These are phyloP conservation scores for Agelaius tricolor DNA, from an alignment of 2,113 vertebrate genomes.

Conservation along the genomic window DNA sequence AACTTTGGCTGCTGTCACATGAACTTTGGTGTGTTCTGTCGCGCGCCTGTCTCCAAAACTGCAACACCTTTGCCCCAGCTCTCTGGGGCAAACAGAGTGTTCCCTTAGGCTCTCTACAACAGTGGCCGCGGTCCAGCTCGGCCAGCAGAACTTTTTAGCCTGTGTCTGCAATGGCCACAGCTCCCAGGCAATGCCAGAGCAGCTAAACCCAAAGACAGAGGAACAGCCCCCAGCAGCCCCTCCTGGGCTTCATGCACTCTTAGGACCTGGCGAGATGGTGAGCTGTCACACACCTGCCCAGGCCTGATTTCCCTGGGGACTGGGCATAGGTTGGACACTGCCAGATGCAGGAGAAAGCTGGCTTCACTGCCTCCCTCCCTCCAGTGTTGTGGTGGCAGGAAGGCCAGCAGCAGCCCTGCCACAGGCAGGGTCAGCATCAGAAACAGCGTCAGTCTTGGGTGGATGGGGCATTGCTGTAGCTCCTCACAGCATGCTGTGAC, in stretches of 20 bases:
- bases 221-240: neutral
- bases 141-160: neutral
- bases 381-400: accelerated
- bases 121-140: accelerated
- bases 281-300: neutral
- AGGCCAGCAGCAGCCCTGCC: neutral
- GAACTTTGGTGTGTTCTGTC: neutral
- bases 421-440: accelerated
- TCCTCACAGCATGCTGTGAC: neutral
- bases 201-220: accelerated
- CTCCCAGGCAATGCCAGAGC: neutral
- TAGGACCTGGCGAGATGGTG: accelerated
- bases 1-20: neutral
- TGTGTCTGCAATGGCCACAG: neutral
- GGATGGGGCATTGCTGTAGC: neutral
- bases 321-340: neutral
- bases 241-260: accelerated
- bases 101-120: neutral
- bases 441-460: accelerated
- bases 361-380: neutral
- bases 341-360: neutral
- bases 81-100: neutral
- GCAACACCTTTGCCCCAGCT: neutral
- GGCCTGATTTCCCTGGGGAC: neutral
- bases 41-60: neutral